A percentile compares a stretch with the other conserved stretches of the same genome.
These are phyloP conservation scores for Phyllostomus discolor DNA, from an alignment of 2,113 vertebrate genomes.

Conservation along the genomic window DNA sequence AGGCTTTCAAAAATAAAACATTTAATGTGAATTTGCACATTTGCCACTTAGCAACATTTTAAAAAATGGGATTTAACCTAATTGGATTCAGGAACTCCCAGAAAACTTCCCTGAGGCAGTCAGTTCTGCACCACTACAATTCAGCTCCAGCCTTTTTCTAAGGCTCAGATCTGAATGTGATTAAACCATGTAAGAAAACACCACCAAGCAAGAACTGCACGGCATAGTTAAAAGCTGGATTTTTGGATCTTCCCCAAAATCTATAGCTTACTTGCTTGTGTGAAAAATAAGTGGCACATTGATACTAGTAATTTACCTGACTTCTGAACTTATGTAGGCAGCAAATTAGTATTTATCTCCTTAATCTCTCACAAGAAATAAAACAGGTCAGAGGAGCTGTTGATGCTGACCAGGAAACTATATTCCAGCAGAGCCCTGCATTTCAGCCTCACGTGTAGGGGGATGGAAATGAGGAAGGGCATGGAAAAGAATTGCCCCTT, in stretches of 20 bases:
- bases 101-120: neutral
- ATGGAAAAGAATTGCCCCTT: neutral
- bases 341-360: neutral
- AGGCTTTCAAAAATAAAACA: neutral
- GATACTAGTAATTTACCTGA: neutral
- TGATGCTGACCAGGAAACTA: neutral
- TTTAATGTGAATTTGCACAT: neutral
- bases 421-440: neutral
- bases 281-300: neutral
- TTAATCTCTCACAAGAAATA: neutral
- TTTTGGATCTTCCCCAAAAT: neutral
- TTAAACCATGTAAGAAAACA: conserved; percentile 12
- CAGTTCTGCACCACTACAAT: neutral
- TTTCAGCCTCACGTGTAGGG: neutral
- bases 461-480: neutral
- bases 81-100: neutral
- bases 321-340: neutral
- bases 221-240: neutral
- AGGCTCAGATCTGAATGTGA: conserved; percentile 1
- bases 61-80: neutral
- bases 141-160: neutral
- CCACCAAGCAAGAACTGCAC: neutral
- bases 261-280: neutral
- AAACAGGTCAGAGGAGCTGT: neutral
- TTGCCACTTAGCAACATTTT: neutral